Evolutionary conservation across 2,888 invertebrate genomes (phyloP).

Genomic region (Hirtodrosophila duncani): DNA sequence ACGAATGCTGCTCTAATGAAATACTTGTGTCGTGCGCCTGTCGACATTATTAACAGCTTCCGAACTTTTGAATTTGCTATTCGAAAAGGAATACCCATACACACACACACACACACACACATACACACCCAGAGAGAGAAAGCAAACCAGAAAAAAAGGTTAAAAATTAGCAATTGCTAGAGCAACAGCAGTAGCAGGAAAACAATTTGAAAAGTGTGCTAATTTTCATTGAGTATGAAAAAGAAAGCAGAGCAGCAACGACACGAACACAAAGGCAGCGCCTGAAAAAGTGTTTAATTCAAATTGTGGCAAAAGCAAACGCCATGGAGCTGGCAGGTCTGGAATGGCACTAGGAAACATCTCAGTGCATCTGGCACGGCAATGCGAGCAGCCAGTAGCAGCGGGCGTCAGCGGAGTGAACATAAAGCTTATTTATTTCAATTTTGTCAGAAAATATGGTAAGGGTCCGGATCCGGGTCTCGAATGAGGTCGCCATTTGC

Average conservation of each 20-base stretch:
- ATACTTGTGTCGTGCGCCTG: conserved; percentile 67
- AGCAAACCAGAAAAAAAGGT: conserved; percentile 11
- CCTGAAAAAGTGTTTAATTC: conserved; percentile 49
- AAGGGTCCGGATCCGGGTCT: background rate
- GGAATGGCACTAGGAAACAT: no score
- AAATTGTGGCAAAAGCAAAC: conserved; percentile 38
- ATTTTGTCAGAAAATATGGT: background rate
- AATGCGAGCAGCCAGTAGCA: background rate
- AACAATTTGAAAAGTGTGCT: conserved; percentile 54
- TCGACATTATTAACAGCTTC: conserved; percentile 66
- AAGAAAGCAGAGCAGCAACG: conserved; percentile 14
- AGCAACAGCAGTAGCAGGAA: conserved; percentile 12
- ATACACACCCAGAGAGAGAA: conserved; percentile 21
- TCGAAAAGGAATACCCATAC: no score
- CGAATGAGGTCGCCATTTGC: background rate
- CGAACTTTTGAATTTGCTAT: conserved; percentile 58
- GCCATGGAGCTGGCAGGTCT: conserved; percentile 1
- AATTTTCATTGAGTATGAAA: conserved; percentile 47
- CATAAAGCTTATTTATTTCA: conserved; percentile 43
- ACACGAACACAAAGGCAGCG: conserved; percentile 31
- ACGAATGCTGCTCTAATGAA: conserved; percentile 48
- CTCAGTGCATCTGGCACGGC: no score
- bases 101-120: no score
- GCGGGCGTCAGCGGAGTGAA: conserved; percentile 9
- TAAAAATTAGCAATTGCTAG: conserved; percentile 27